These are phyloP conservation scores for Eueremaeus valkanovi DNA, from an alignment of 2,888 invertebrate species.

Conservation along the genomic window DNA sequence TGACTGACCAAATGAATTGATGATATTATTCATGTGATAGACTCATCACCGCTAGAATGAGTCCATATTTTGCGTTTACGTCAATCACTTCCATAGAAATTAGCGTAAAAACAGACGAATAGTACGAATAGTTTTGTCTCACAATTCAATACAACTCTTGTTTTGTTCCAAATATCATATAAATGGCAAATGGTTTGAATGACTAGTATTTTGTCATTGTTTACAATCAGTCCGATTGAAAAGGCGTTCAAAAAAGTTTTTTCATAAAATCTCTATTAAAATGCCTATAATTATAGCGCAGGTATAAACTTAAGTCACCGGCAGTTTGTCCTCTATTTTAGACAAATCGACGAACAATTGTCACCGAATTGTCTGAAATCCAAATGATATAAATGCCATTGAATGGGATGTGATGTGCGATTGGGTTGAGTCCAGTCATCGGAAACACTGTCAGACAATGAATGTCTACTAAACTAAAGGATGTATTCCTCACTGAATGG, in stretches of 20 bases:
- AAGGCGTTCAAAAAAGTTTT: conserved; percentile 18
- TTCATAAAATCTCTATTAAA: not conserved
- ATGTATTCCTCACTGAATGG: conserved; percentile 45
- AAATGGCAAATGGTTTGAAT: conserved; percentile 17
- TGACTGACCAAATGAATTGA: not conserved
- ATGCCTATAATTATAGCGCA: conserved; percentile 1
- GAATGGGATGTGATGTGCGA: not conserved
- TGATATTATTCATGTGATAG: conserved; percentile 5
- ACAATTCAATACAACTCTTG: not conserved
- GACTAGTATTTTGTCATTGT: conserved; percentile 27
- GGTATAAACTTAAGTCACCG: conserved; percentile 6
- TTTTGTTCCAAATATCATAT: not conserved
- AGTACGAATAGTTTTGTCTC: not conserved
- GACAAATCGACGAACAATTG: not conserved
- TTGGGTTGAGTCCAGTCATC: conserved; percentile 5
- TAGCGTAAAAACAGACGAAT: not conserved
- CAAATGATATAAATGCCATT: not conserved
- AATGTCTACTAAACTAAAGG: not conserved
- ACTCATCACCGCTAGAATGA: no score
- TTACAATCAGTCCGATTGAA: not conserved
- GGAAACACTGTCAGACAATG: not conserved
- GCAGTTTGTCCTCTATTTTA: no score
- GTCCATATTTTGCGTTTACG: no score
- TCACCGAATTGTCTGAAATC: not conserved
- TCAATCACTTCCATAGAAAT: not conserved